Conservation (phyloP, 2,888 invertebrate species). For the Caenorhabditis sinica region DNA sequence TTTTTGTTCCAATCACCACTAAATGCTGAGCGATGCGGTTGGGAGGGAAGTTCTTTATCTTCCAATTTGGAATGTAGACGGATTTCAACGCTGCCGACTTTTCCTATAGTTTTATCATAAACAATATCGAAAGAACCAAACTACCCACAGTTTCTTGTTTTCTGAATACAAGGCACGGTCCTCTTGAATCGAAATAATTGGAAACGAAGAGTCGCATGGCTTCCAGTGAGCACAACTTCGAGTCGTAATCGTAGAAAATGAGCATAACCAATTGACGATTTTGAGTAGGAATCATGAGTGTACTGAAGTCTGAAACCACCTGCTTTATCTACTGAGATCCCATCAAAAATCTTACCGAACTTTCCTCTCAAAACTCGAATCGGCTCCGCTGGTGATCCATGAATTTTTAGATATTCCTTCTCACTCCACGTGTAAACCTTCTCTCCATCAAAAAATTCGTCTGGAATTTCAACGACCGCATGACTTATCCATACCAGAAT, state of each 20-base stretch:
- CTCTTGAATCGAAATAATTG: background rate
- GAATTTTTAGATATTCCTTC: slow-evolving; percentile 28
- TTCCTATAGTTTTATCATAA: background rate
- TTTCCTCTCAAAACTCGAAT: slow-evolving; percentile 16
- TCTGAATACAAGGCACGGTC: slow-evolving; percentile 23
- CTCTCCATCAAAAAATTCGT: slow-evolving; percentile 46
- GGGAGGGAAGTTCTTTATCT: slow-evolving; percentile 28
- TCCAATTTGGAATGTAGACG: slow-evolving; percentile 54
- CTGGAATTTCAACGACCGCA: slow-evolving; percentile 44
- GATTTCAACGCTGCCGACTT: background rate
- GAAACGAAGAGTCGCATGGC: background rate
- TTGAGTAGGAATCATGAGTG: slow-evolving; percentile 40
- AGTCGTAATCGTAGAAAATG: slow-evolving; percentile 29
- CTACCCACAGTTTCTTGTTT: slow-evolving; percentile 19
- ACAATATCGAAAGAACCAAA: background rate
- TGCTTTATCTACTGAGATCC: background rate
- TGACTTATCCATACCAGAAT: slow-evolving; percentile 56
- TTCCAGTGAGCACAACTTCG: slow-evolving; percentile 33
- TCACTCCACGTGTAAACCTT: slow-evolving; percentile 28
- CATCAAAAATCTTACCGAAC: slow-evolving; percentile 6
- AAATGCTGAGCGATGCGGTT: slow-evolving; percentile 53
- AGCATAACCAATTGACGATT: slow-evolving; percentile 22
- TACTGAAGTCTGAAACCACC: slow-evolving; percentile 10
- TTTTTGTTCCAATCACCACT: slow-evolving; percentile 16
- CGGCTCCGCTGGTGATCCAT: slow-evolving; percentile 1